Percentiles rank a stretch among this genome's conserved stretches.
Evolutionary conservation across 2,888 invertebrate species (phyloP).

Genomic region (Scaptodrosophila latifasciaeformis): DNA sequence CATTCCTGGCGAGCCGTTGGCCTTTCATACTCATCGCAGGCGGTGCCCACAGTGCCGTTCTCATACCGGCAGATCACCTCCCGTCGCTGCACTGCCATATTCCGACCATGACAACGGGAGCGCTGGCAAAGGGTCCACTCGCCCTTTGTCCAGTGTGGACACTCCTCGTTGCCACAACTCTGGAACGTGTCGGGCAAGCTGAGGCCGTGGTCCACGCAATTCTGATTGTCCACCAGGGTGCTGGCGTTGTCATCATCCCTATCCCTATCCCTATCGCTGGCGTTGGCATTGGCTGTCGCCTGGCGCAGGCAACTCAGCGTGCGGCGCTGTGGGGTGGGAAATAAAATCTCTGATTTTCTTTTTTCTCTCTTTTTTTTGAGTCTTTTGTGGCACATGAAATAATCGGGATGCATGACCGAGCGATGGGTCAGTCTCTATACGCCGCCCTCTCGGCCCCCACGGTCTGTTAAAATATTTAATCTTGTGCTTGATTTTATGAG

Average conservation of each 20-base stretch:
- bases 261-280: too few relatives aligned
- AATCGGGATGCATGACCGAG: constrained; percentile 10
- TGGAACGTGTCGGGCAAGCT: constrained; percentile 80
- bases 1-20: constrained; percentile 89
- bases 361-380: constrained; percentile 9
- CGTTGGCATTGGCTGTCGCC: constrained; percentile 14
- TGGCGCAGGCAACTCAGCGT: constrained; percentile 63
- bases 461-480: constrained; percentile 55
- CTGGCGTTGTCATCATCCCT: background rate
- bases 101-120: constrained; percentile 84
- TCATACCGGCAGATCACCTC: constrained; percentile 77
- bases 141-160: constrained; percentile 83
- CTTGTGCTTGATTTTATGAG: constrained; percentile 39
- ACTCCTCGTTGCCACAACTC: constrained; percentile 81
- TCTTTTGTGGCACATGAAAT: constrained; percentile 31
- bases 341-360: constrained; percentile 22
- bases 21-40: constrained; percentile 82
- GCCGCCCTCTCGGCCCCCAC: constrained; percentile 1
- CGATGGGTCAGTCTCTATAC: background rate
- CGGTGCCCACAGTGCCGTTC: constrained; percentile 63
- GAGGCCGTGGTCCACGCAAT: constrained; percentile 84
- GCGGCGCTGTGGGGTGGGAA: constrained; percentile 58
- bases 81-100: constrained; percentile 86
- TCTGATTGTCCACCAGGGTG: constrained; percentile 78
- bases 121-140: constrained; percentile 84